Evolutionary conservation across 2,888 invertebrate genomes (phyloP).

Genomic region (Corbicula japonica): DNA sequence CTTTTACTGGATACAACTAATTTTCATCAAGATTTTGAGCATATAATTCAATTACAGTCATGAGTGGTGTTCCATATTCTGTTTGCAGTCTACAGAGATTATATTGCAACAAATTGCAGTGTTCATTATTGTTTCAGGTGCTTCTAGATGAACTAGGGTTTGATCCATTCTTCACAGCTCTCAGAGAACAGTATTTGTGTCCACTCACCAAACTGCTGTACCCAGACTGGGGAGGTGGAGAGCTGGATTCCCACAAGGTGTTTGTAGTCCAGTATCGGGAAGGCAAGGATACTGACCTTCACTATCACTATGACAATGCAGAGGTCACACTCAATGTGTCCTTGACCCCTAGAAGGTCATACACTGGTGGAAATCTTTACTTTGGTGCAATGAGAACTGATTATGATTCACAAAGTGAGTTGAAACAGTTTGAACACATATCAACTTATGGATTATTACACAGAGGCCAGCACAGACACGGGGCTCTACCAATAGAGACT

Average conservation of each 20-base stretch:
- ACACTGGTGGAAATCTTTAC: conserved; percentile 85
- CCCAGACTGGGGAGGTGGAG: conserved; percentile 84
- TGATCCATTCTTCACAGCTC: conserved; percentile 83
- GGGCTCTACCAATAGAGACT: conserved; percentile 84
- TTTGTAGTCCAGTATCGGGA: conserved; percentile 86
- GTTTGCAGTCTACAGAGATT: background rate
- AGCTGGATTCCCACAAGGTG: conserved; percentile 87
- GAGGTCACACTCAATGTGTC: conserved; percentile 87
- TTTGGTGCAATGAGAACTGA: conserved; percentile 85
- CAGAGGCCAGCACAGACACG: conserved; percentile 86
- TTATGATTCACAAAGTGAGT: conserved; percentile 33
- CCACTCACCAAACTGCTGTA: conserved; percentile 83
- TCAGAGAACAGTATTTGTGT: conserved; percentile 84
- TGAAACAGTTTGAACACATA: conserved; percentile 75
- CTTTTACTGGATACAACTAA: no score
- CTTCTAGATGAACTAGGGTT: conserved; percentile 86
- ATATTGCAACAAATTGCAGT: background rate
- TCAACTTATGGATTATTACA: conserved; percentile 85
- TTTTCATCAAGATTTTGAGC: no score
- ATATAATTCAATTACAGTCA: no score
- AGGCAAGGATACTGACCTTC: conserved; percentile 85
- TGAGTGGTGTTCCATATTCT: no score
- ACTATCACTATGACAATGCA: conserved; percentile 87
- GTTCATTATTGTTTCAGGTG: conserved; percentile 76
- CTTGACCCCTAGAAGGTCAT: conserved; percentile 83